Evolutionary conservation across 2,888 invertebrate species (phyloP), one percentile per base, ranked within the genome.

Genomic region (Myopa testacea): DNA sequence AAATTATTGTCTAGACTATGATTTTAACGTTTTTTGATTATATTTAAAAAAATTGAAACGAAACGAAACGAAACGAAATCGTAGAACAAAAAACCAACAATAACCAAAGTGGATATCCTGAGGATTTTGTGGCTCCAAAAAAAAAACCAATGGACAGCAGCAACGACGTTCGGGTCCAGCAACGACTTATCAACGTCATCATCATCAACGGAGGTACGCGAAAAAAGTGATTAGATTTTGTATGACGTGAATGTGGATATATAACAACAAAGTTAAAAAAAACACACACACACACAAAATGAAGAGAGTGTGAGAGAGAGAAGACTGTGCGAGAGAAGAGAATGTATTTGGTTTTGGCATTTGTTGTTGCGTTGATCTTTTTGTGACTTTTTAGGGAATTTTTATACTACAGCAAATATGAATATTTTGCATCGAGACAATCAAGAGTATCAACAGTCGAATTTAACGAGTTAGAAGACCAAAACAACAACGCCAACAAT

Each of bases 1-100:
- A 87, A 87, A 87, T 87, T 87, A 87, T 87, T 87, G 88, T 87
- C 87, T 87, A 87, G 87, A 87, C 87, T 87, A 87, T 87, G 88
- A 87, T 87, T 87, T 87, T 87, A 87, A 87, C 86, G 87, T 87
- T 87, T 87, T 87, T 87, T 87, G 87, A 87, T 87, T 87, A 87
- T 87, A 79, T 80, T 78, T 79, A 65, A 73, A 65, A 45, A 67
- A 71, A 70, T 75, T 65, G 75, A 73, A 78, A 69, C 16, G 50
- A 50, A 52, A 75, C 26, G 60, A 19, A 73, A 19, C 60, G 60
- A 73, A 62, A 73, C 34, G 5, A 37, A 50, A 50, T 34, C 26
- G 62, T 63, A 10, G 26, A 14, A 58, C 16, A 62, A 62, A 19
- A 19, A 62, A 2, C n/a, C 8, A 62, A 14, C 62, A 12, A 19